These are phyloP conservation scores for Drosophila macrospina DNA, from an alignment of 2,888 invertebrate genomes.

Conservation along the genomic window DNA sequence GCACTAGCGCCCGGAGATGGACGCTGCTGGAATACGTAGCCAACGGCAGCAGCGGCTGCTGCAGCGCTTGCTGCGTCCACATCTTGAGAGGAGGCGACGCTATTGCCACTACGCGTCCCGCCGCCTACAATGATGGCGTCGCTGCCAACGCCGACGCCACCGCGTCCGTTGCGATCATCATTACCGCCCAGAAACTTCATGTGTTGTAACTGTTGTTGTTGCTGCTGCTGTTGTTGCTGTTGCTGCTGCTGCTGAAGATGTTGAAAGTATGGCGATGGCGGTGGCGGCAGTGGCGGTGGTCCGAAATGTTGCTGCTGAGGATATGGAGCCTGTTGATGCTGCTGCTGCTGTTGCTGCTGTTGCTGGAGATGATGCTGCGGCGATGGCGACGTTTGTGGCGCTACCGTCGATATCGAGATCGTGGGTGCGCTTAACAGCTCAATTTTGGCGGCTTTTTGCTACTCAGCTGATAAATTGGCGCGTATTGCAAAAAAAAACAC, in stretches of 20 bases:
- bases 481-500: slow-evolving; percentile 76
- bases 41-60: slow-evolving; percentile 89
- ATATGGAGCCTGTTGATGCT: slow-evolving; percentile 53
- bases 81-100: slow-evolving; percentile 88
- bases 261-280: slow-evolving; percentile 56
- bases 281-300: slow-evolving; percentile 44
- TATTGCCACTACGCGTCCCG: slow-evolving; percentile 39
- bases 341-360: slow-evolving; percentile 61
- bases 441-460: slow-evolving; percentile 84
- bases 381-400: slow-evolving; percentile 74
- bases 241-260: slow-evolving; percentile 63
- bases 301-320: slow-evolving; percentile 56
- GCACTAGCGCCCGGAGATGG: slow-evolving; percentile 73
- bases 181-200: slow-evolving; percentile 93
- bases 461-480: slow-evolving; percentile 71
- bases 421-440: slow-evolving; percentile 85
- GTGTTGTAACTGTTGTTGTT: slow-evolving; percentile 85
- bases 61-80: slow-evolving; percentile 88
- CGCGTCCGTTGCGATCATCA: slow-evolving; percentile 88
- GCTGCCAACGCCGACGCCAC: slow-evolving; percentile 71
- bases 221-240: slow-evolving; percentile 43
- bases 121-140: slow-evolving; percentile 58
- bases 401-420: slow-evolving; percentile 84
- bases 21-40: slow-evolving; percentile 90
- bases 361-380: slow-evolving; percentile 64